These are phyloP conservation scores for Zosterops borbonicus DNA, from an alignment of 2,113 vertebrate genomes.

Conservation along the genomic window DNA sequence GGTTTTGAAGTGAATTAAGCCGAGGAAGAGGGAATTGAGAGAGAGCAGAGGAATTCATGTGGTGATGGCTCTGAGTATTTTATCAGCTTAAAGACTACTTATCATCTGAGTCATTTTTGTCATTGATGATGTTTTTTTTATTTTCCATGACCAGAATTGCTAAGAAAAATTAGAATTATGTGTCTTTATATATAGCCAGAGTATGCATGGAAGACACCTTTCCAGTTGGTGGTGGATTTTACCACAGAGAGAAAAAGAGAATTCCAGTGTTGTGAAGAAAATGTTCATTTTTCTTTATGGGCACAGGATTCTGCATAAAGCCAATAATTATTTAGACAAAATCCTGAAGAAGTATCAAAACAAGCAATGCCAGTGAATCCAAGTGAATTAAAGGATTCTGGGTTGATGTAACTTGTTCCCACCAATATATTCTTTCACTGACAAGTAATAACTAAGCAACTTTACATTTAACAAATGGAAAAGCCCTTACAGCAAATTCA, in stretches of 20 bases:
- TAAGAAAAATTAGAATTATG: neutral
- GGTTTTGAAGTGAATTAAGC: neutral
- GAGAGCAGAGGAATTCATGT: neutral
- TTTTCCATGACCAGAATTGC: neutral
- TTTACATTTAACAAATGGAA: neutral
- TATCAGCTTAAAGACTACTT: neutral
- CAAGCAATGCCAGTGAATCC: neutral
- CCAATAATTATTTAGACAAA: neutral
- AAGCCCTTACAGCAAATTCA: neutral
- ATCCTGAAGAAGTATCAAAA: neutral
- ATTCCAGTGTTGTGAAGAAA: neutral
- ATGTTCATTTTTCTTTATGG: neutral
- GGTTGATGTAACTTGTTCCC: rapidly evolving
- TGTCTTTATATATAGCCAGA: neutral
- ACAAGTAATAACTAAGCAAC: neutral
- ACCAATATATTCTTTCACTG: neutral
- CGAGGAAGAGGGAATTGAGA: rapidly evolving
- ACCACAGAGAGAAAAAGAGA: neutral
- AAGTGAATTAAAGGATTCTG: neutral
- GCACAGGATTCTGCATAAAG: neutral
- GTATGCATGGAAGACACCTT: neutral
- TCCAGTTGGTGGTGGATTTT: neutral
- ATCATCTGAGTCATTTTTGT: neutral
- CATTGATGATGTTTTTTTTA: neutral
- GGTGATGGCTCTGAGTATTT: neutral